Conservation (phyloP, 2,797 vertebrate species). For the Myioborus miniatus region DNA sequence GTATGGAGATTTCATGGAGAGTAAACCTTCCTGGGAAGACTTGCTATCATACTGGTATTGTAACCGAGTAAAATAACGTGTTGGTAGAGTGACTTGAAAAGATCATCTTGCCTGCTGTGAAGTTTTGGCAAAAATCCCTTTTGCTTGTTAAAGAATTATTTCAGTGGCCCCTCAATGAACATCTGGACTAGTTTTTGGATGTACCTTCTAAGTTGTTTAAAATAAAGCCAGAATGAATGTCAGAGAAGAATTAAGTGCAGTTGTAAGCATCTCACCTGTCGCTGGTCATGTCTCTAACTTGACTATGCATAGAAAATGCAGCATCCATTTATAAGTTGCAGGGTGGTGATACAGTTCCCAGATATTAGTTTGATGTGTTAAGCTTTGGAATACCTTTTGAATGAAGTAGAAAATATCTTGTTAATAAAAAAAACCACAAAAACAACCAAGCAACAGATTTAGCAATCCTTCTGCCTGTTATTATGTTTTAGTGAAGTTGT, state of each 20-base stretch:
- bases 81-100: not conserved
- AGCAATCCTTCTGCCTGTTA: not conserved
- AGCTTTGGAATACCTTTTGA: not conserved
- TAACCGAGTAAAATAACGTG: not conserved
- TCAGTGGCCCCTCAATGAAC: not conserved
- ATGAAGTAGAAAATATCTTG: not conserved
- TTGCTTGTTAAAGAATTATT: not conserved
- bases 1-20: slow-evolving; percentile 38
- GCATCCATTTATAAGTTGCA: not conserved
- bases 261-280: not conserved
- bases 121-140: not conserved
- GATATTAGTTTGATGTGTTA: not conserved
- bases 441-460: not conserved
- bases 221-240: not conserved
- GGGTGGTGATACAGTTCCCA: not conserved
- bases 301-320: not conserved
- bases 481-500: not conserved
- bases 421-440: not conserved
- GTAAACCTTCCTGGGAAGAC: not conserved
- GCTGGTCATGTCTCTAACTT: not conserved
- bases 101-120: not conserved
- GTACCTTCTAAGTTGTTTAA: not conserved
- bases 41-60: not conserved
- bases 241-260: not conserved
- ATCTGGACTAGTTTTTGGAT: not conserved